Evolutionary conservation across 2,113 vertebrate genomes (phyloP), one percentile per base, ranked within the genome.

Genomic region (Sisor rabdophorus): DNA sequence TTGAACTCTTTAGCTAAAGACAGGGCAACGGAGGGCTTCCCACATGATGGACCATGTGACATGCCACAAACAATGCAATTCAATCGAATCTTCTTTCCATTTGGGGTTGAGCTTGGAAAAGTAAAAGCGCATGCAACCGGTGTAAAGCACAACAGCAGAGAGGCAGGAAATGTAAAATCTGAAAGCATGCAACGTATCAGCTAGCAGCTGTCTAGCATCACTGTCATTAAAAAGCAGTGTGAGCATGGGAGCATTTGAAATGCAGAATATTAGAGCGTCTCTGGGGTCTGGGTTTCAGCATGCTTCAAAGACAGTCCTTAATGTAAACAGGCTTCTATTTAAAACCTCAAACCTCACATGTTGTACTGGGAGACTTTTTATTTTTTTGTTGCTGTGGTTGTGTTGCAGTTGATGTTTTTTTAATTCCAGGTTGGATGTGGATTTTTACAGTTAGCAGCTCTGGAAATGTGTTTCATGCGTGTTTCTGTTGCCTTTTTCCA

Each of bases 181-280:
- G 20, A 60, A 77, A 70, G 75, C 55, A 61, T 53, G 76, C 67
- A 70, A 68, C 32, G 15, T 71, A 77, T 77, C 76, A 61, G 65
- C 63, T 63, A 73, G 71, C 63, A 75, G 74, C 70, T 79, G 44
- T 67, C 71, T 60, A 74, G 61, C 72, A 82, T 79, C 65, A 67
- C 40, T 80, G 76, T 48, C 75, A 71, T 67, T 77, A 77, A 54
- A 73, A 56, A 28, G 50, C 73, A 78, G 68, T 68, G 58, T 81
- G 53, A 77, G 79, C 71, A 78, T 65, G 24, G 48, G 64, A 68
- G 76, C 75, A 78, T 78, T 81, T 80, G 76, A 80, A 80, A 82
- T 80, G 75, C 73, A 58, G 67, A 70, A 76, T 79, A 76, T 79
- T 60, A 32, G 48, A 63, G 24, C 11, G 58, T 83, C 80, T 84